Percentiles rank a stretch among this genome's conserved stretches.
phyloP scores from a whole-genome alignment of 2,113 vertebrate species.

The Rousettus leschenaultii region DNA sequence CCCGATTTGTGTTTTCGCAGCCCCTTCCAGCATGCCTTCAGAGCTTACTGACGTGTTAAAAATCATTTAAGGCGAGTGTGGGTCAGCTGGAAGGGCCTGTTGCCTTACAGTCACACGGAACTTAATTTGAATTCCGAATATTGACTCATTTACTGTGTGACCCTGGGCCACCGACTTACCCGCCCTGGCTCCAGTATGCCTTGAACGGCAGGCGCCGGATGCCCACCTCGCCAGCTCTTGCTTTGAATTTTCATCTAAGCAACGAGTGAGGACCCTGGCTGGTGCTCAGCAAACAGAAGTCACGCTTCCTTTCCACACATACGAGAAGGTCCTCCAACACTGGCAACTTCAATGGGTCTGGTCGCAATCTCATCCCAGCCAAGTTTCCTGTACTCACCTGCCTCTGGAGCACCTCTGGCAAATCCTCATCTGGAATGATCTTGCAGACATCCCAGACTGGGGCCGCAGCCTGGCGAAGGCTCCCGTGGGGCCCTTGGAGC shows the following conservation, averaged over 20 bases:
- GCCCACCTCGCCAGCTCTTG: neutral
- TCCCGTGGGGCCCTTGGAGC: neutral
- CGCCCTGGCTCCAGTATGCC: neutral
- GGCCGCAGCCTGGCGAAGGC: neutral
- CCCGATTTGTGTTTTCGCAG: neutral
- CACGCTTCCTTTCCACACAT: neutral
- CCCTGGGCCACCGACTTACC: neutral
- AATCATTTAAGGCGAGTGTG: neutral
- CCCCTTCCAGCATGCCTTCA: neutral
- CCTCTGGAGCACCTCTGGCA: neutral
- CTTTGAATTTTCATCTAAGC: neutral
- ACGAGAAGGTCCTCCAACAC: neutral
- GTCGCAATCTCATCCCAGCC: fast-evolving
- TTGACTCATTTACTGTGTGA: neutral
- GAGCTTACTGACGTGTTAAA: neutral
- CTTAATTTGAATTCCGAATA: neutral
- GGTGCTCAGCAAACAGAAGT: neutral
- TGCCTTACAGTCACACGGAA: fast-evolving
- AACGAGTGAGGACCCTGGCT: neutral
- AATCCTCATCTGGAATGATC: neutral
- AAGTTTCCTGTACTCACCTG: neutral
- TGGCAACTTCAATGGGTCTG: neutral
- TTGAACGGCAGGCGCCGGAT: neutral
- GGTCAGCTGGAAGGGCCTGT: neutral
- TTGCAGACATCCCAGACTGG: neutral